phyloP scores from a whole-genome alignment of 2,797 vertebrate genomes.

The Tenualosa ilisha region DNA sequence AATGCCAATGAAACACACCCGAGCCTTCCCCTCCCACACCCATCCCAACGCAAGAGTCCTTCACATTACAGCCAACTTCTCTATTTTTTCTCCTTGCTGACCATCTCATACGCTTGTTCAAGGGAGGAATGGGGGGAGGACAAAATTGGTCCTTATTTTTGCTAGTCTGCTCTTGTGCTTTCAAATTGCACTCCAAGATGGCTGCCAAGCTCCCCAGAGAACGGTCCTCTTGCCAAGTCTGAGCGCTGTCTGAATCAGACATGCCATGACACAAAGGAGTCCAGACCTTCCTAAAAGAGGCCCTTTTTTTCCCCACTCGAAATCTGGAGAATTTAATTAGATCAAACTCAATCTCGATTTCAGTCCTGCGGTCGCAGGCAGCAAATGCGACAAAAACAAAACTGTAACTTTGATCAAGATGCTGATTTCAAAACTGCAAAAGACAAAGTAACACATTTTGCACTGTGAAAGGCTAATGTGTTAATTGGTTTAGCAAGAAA shows the following conservation, averaged over 20 bases:
- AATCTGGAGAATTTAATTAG: conserved; percentile 12
- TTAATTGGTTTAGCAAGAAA: background rate
- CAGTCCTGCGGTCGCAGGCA: background rate
- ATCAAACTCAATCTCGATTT: conserved; percentile 21
- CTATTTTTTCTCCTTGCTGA: background rate
- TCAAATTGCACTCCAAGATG: conserved; percentile 50
- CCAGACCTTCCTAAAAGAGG: conserved; percentile 23
- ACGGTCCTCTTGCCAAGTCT: conserved; percentile 60
- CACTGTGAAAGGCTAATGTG: background rate
- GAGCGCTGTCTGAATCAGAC: conserved; percentile 45
- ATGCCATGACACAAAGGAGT: conserved; percentile 30
- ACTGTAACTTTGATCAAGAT: background rate
- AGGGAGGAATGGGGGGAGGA: background rate
- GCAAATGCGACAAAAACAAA: background rate
- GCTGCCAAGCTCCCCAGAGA: conserved; percentile 57
- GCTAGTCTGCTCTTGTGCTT: conserved; percentile 29
- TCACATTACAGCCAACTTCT: background rate
- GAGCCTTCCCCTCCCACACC: background rate
- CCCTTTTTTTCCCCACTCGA: background rate
- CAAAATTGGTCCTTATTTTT: conserved; percentile 22
- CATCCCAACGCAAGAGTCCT: background rate
- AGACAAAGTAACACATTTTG: background rate
- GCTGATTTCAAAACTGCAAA: background rate
- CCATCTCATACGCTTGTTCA: conserved; percentile 2
- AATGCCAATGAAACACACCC: background rate